These are phyloP conservation scores for Himalopsyche phryganea DNA, from an alignment of 1,140 invertebrate genomes.

Conservation along the genomic window DNA sequence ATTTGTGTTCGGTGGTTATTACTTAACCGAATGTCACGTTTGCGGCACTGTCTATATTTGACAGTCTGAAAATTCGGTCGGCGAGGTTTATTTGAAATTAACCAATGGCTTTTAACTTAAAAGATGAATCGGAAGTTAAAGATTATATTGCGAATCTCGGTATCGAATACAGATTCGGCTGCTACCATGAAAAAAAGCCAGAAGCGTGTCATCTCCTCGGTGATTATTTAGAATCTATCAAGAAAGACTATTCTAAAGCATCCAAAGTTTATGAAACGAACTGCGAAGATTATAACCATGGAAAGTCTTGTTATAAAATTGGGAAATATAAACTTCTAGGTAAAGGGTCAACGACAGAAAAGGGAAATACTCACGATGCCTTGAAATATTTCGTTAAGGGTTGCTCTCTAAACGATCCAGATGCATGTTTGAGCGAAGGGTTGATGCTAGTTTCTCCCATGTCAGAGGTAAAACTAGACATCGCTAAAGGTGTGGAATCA, in stretches of 20 bases:
- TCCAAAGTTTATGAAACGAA: slow-evolving; percentile 75
- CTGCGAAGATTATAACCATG: slow-evolving; percentile 78
- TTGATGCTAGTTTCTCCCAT: slow-evolving; percentile 60
- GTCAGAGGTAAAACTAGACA: slow-evolving; percentile 52
- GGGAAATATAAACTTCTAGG: slow-evolving; percentile 68
- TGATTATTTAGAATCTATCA: slow-evolving; percentile 81
- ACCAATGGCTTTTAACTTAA: slow-evolving; percentile 58
- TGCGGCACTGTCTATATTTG: too few relatives aligned
- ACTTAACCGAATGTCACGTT: too few relatives aligned
- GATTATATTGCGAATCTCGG: slow-evolving; percentile 84
- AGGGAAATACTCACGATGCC: slow-evolving; percentile 54
- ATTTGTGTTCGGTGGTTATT: too few relatives aligned
- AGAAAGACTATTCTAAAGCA: slow-evolving; percentile 75
- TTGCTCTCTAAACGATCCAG: slow-evolving; percentile 65
- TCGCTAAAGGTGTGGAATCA: slow-evolving; percentile 50
- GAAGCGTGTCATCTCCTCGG: slow-evolving; percentile 87
- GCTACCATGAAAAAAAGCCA: slow-evolving; percentile 58
- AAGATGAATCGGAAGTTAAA: slow-evolving; percentile 80
- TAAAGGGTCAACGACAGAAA: slow-evolving; percentile 53
- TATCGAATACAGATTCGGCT: slow-evolving; percentile 90
- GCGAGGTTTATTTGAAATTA: too few relatives aligned
- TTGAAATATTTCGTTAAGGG: slow-evolving; percentile 75
- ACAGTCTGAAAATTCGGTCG: too few relatives aligned
- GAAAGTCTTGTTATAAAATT: slow-evolving; percentile 81
- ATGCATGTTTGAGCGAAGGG: slow-evolving; percentile 73